Evolutionary conservation across 64 coral and sea anemone genomes (phyloP), one percentile per base, ranked within the genome.

Genomic region (Trachythela sp.): DNA sequence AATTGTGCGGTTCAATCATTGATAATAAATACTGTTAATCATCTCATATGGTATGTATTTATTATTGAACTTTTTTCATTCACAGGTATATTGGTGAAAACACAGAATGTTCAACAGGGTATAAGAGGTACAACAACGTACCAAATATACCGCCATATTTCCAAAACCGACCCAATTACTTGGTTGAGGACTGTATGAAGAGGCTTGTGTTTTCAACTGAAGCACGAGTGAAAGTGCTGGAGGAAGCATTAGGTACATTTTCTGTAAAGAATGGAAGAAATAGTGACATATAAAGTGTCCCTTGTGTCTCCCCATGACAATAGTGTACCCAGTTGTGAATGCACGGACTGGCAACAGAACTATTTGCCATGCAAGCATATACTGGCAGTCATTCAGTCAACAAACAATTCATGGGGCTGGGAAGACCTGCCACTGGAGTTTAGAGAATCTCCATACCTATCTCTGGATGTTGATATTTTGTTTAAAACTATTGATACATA

Each of bases 331-430:
- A 35, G 75, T 40, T 80, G 75, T 80, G 75, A 80, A 35, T 80
- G 75, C 34, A 18, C 20, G 33, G 75, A 80, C 20, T 80, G 75
- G 75, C 75, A 80, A 18, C 0, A 18, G 9, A 35, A 35, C 75
- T 80, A 80, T 22, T 36, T 80, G 20, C 75, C 75, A 80, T 80
- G 75, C 33, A 80, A 80, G 75, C 75, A 80, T 37, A 80, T 80
- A 22, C 20, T 80, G 17, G 30, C 75, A 2, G 17, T 80, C 9
- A 80, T 80, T 0, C 13, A 64, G 56, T 14, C 15, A 10, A 37
- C 31, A 15, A 40, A 37, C 20, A 80, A 80, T 37, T 9, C 0
- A 37, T 80, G 26, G 75, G 75, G 75, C 4, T 80, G 75, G 75
- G 8, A 35, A 36, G 75, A 35, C 13, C 75, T 80, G 2, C 75